Base-by-base conservation (phyloP, 2,888 invertebrate genomes). In the Lumbricus terrestris region DNA sequence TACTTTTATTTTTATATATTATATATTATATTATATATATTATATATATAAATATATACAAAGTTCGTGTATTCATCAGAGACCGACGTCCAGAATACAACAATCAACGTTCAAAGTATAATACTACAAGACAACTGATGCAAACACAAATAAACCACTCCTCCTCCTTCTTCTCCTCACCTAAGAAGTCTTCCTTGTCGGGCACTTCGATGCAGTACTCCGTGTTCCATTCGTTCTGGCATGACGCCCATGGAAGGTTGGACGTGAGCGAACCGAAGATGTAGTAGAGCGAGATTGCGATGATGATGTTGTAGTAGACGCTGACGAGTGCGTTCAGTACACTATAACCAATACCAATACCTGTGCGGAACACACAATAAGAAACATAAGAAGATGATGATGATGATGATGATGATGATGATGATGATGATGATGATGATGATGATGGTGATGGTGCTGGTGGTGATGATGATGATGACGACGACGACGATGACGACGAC, bases 271-370 rank as follows among this genome's bases (percentile, higher is more conserved):
- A 92, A 20, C 88, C 90, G 42, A 92, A 91, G 18, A 92, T 89
- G 90, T 90, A 92, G 89, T 91, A 92, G 82, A 92, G 69, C 2
- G 92, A 90, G 69, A 91, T 82, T 89, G 91, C 92, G 20, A 92
- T 91, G 89, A 92, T 91, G 47, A 92, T 90, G 35, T 91, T 91
- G 89, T 92, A 92, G 85, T 92, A 92, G 38, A 92, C 91, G 88
- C 92, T 91, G n/a, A 92, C 92, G 42, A 92, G 89, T 5, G 89
- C 92, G 83, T 92, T 92, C 35, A 92, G 91, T 82, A 92, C 90
- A 35, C 92, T 91, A 90, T 92, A 92, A 83, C 92, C 91, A 20
- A 92, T 91, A 18, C 92, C 92, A 82, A 92, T 91, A 69, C 92
- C 92, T 92, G n/a, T n/a, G 91, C 34, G 88, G 20, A 47, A 37